These are phyloP conservation scores for Drosophila gunungcola DNA, from an alignment of 1,140 invertebrate species.

Conservation along the genomic window DNA sequence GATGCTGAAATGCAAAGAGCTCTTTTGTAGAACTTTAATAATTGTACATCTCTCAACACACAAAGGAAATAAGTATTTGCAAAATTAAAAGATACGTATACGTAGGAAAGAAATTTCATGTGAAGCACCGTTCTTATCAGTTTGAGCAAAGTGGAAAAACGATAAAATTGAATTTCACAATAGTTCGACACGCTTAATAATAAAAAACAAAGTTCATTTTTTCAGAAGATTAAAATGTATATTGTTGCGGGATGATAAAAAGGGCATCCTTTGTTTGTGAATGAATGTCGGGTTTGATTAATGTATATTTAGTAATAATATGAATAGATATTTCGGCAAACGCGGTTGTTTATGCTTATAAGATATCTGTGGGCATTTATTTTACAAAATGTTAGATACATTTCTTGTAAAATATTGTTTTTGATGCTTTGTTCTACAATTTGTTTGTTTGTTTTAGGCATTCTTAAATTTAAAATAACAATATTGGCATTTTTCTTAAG, in stretches of 20 bases:
- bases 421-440: no score
- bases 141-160: not conserved
- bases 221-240: not conserved
- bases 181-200: slow-evolving; percentile 1
- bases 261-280: not conserved
- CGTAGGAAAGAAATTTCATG: not conserved
- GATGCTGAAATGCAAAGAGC: not conserved
- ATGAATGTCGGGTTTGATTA: not conserved
- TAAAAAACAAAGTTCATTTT: not conserved
- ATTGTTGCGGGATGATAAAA: not conserved
- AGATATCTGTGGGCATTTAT: no score
- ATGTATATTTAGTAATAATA: no score
- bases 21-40: not conserved
- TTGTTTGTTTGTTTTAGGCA: no score
- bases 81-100: not conserved
- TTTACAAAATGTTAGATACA: no score
- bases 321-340: no score
- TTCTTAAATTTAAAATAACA: no score
- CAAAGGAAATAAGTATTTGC: not conserved
- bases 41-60: not conserved
- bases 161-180: slow-evolving; percentile 15
- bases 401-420: no score
- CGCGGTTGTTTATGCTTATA: no score
- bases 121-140: slow-evolving; percentile 4
- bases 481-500: no score